Conservation (phyloP, 2,113 vertebrate species). For the Hyperopisus bebe region DNA sequence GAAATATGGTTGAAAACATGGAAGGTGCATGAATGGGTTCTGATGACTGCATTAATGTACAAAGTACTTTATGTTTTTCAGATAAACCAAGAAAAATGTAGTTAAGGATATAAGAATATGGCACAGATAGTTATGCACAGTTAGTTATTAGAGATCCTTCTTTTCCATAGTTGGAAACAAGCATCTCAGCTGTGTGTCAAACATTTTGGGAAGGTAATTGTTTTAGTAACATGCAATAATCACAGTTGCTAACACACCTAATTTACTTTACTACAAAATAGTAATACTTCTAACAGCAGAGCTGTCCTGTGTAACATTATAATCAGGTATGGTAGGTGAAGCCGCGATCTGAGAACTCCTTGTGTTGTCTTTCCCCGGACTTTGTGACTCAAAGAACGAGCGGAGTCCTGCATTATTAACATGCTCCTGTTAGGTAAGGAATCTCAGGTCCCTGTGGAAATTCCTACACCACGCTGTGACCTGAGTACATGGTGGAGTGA, state of each 20-base stretch:
- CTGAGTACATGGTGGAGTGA: background rate
- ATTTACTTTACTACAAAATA: background rate
- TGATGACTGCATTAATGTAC: background rate
- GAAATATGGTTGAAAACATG: background rate
- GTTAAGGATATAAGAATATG: background rate
- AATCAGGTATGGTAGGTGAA: background rate
- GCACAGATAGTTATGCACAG: background rate
- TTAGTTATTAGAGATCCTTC: background rate
- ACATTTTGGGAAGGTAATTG: background rate
- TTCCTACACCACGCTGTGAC: background rate
- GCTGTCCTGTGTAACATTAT: background rate
- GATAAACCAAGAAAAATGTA: background rate
- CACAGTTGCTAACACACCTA: background rate
- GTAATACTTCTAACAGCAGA: background rate
- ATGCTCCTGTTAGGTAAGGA: background rate
- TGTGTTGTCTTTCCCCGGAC: background rate
- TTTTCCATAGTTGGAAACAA: background rate
- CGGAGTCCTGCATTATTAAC: conserved; percentile 2
- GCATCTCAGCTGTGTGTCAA: background rate
- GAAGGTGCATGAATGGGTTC: background rate
- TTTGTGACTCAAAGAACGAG: background rate
- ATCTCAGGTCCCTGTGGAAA: conserved; percentile 7
- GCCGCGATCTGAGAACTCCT: background rate
- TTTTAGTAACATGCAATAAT: background rate
- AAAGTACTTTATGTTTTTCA: background rate